phyloP scores from a whole-genome alignment of 2,797 vertebrate genomes.

The Leptoclinus maculatus region DNA sequence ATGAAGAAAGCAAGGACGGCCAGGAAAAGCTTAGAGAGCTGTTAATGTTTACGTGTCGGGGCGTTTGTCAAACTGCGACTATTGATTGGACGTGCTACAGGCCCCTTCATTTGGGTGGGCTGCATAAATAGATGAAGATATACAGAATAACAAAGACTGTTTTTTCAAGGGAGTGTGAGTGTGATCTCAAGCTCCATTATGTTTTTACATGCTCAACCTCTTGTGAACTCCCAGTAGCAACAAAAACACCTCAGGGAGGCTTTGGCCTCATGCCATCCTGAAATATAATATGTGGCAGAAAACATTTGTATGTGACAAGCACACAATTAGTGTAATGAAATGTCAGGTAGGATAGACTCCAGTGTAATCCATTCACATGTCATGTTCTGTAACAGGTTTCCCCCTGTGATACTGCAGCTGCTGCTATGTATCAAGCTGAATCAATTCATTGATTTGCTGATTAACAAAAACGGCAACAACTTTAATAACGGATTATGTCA shows the following conservation, averaged over 20 bases:
- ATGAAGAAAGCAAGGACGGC: conserved; percentile 78
- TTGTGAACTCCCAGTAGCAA: conserved; percentile 51
- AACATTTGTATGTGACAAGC: conserved; percentile 27
- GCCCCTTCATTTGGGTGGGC: conserved; percentile 40
- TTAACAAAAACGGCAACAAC: not conserved
- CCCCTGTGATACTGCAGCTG: conserved; percentile 6
- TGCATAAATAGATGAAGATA: conserved; percentile 60
- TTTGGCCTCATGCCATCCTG: conserved; percentile 20
- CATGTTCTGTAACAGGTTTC: conserved; percentile 4
- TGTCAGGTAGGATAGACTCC: not conserved
- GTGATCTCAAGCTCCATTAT: conserved; percentile 38
- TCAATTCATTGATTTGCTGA: not conserved
- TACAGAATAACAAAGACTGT: conserved; percentile 58
- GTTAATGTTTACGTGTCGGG: conserved; percentile 63
- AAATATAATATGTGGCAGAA: conserved; percentile 7
- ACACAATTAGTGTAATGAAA: conserved; percentile 51
- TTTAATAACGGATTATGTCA: not conserved
- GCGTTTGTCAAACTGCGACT: conserved; percentile 67
- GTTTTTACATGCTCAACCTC: conserved; percentile 64
- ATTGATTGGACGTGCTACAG: conserved; percentile 57
- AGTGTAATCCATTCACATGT: conserved; percentile 18
- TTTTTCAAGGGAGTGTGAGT: conserved; percentile 35
- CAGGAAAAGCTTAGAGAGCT: conserved; percentile 76
- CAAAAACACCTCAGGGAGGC: conserved; percentile 43
- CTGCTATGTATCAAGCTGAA: not conserved